phyloP scores from a whole-genome alignment of 2,888 invertebrate species.

The Hecatera dysodea region DNA sequence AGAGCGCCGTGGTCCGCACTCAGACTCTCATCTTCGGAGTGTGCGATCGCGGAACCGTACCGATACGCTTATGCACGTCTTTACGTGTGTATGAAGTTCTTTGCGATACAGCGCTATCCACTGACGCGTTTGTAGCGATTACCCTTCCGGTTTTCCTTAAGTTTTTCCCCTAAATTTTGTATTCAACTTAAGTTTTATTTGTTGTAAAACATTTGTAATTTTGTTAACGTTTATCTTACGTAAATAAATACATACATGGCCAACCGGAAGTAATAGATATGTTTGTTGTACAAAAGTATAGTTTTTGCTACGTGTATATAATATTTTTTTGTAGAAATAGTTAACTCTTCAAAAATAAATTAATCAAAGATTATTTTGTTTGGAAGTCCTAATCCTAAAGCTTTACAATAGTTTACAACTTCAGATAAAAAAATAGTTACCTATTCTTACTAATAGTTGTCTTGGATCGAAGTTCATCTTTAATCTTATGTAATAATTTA shows the following conservation, averaged over 20 bases:
- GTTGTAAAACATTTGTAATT: constrained; percentile 7
- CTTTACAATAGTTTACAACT: not conserved
- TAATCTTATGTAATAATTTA: constrained; percentile 7
- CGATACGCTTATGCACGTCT: constrained; percentile 19
- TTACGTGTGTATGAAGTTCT: not conserved
- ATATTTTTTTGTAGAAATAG: not conserved
- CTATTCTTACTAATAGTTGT: not conserved
- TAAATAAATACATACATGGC: not conserved
- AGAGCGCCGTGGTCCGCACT: no score
- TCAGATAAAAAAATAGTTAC: not conserved
- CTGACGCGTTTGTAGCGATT: not conserved
- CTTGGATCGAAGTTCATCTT: not conserved
- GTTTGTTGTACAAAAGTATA: not conserved
- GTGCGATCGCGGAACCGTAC: not conserved
- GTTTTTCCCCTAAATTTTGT: constrained; percentile 17
- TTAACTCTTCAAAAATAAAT: not conserved
- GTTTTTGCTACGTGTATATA: not conserved
- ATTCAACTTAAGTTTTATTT: constrained; percentile 21
- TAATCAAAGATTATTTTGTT: not conserved
- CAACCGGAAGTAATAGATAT: constrained; percentile 19
- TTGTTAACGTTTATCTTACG: constrained; percentile 6
- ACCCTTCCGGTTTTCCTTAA: constrained; percentile 49
- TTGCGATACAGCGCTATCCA: not conserved
- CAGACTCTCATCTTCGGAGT: not conserved
- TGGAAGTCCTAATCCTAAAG: not conserved